Evolutionary conservation across 2,113 vertebrate genomes (phyloP).

Genomic region (Tyrannus savana): DNA sequence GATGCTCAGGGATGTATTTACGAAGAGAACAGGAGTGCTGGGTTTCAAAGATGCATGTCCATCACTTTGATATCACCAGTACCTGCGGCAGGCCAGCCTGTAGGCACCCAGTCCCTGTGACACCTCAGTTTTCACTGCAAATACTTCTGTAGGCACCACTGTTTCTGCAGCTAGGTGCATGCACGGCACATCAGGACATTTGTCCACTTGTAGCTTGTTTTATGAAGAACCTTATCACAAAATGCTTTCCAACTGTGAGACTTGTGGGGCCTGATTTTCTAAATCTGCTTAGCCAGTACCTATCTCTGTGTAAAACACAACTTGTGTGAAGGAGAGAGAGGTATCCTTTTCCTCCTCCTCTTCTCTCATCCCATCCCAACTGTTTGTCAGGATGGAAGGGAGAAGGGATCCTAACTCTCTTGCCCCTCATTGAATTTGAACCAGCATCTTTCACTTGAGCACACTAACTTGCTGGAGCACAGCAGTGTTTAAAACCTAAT

Average conservation of each 20-base stretch:
- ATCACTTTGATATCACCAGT: not conserved
- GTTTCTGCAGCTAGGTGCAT: not conserved
- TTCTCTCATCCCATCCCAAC: not conserved
- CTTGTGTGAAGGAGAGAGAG: not conserved
- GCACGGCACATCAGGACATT: not conserved
- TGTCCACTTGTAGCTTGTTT: not conserved
- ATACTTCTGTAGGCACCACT: not conserved
- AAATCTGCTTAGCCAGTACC: not conserved
- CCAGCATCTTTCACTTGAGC: not conserved
- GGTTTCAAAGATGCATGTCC: not conserved
- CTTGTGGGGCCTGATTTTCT: not conserved
- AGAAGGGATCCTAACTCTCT: not conserved
- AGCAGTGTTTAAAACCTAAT: not conserved
- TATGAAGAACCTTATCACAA: not conserved
- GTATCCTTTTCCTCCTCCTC: not conserved
- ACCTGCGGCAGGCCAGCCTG: not conserved
- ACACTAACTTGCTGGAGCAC: not conserved
- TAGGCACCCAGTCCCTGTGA: not conserved
- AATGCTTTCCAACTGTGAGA: not conserved
- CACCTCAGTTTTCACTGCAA: not conserved
- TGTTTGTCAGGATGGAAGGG: not conserved
- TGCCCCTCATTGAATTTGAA: not conserved
- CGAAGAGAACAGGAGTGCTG: not conserved
- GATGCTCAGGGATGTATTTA: not conserved
- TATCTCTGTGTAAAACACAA: not conserved